Percentiles rank a stretch among this genome's conserved stretches.
These are phyloP conservation scores for Ateles fusciceps DNA, from an alignment of 2,797 vertebrate species.

Conservation along the genomic window DNA sequence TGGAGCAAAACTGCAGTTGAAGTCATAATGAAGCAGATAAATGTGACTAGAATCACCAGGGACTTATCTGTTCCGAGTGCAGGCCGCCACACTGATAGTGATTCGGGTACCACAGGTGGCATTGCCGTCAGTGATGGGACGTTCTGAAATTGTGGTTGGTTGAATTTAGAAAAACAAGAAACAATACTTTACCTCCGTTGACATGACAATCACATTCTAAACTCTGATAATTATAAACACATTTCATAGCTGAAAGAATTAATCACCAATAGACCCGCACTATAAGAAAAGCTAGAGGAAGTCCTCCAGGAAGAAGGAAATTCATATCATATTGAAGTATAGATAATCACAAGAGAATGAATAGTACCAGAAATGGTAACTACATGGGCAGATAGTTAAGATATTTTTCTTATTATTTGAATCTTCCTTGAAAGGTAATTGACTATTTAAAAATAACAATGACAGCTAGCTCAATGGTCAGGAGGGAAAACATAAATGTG, in stretches of 20 bases:
- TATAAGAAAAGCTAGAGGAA: background rate
- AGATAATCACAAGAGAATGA: background rate
- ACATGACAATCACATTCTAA: background rate
- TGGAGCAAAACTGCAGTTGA: fast-evolving
- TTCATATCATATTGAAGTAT: background rate
- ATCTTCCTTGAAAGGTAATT: background rate
- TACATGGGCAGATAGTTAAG: background rate
- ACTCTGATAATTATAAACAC: background rate
- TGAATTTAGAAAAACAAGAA: background rate
- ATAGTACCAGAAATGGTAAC: background rate
- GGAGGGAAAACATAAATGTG: background rate
- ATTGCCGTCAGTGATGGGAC: fast-evolving
- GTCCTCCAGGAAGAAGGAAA: background rate
- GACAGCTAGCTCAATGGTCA: background rate
- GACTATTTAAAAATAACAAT: background rate
- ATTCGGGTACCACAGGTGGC: fast-evolving
- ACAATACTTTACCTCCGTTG: background rate
- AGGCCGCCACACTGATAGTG: fast-evolving
- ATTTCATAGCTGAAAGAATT: background rate
- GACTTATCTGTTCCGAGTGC: fast-evolving
- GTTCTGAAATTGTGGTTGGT: background rate
- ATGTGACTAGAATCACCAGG: fast-evolving
- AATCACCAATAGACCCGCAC: background rate
- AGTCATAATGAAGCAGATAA: fast-evolving
- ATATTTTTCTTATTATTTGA: background rate